These are phyloP conservation scores for Poecilia wingei DNA, from an alignment of 2,797 vertebrate species.

Conservation along the genomic window DNA sequence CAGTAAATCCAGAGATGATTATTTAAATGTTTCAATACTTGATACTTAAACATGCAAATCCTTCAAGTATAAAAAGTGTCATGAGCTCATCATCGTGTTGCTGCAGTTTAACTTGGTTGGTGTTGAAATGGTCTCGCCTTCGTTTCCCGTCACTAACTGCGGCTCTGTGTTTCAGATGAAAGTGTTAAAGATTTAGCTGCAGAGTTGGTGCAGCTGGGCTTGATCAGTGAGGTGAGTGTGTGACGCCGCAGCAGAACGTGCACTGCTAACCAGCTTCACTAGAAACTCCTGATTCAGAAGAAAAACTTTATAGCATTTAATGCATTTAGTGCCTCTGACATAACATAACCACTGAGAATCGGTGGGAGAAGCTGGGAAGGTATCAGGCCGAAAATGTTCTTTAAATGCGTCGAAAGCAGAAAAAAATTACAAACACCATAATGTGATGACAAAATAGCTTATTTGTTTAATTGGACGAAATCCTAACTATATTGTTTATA, in stretches of 20 bases:
- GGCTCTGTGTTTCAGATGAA: conserved; percentile 84
- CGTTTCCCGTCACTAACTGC: conserved; percentile 28
- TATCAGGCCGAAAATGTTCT: background rate
- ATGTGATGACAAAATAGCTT: background rate
- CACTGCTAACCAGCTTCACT: conserved; percentile 1
- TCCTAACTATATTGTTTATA: background rate
- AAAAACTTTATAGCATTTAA: background rate
- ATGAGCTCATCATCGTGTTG: no score
- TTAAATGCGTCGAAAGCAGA: background rate
- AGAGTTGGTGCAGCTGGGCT: conserved; percentile 94
- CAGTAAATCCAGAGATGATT: background rate
- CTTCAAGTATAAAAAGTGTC: background rate
- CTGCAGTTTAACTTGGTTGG: background rate
- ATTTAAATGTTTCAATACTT: background rate
- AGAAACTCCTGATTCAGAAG: background rate
- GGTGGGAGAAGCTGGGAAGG: background rate
- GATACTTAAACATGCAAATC: background rate
- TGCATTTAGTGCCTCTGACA: background rate
- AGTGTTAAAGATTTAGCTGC: conserved; percentile 90
- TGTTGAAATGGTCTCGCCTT: background rate
- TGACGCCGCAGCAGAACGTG: conserved; percentile 6
- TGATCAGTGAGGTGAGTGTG: conserved; percentile 92
- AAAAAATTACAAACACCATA: background rate
- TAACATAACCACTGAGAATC: background rate
- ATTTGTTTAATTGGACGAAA: background rate